Evolutionary conservation across 1,140 invertebrate genomes (phyloP).

Genomic region (Notospermus geniculatus): DNA sequence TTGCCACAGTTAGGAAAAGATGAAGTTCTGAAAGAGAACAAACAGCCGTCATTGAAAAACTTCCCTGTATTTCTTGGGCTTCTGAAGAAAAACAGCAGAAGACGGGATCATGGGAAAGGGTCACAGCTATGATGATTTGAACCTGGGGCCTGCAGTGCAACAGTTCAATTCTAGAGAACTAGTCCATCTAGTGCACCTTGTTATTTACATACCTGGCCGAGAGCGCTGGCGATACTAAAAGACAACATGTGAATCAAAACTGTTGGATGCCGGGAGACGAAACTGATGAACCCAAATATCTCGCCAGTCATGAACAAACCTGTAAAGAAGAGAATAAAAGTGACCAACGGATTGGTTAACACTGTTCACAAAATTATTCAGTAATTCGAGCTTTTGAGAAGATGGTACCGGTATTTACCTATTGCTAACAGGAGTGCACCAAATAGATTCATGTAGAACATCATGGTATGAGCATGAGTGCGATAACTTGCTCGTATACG

Average conservation of each 20-base stretch:
- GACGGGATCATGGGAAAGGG: too few species aligned
- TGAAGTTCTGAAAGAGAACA: slow-evolving; percentile 72
- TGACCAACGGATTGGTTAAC: too few species aligned
- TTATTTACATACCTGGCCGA: slow-evolving; percentile 83
- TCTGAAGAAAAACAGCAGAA: not conserved
- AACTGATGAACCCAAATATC: slow-evolving; percentile 73
- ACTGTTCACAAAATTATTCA: too few species aligned
- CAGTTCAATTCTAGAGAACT: too few species aligned
- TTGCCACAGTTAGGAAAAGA: slow-evolving; percentile 84
- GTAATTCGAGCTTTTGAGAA: too few species aligned
- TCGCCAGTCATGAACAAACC: slow-evolving; percentile 84
- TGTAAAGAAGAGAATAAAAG: slow-evolving; percentile 44
- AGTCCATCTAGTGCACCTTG: too few species aligned
- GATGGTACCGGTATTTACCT: slow-evolving; percentile 45
- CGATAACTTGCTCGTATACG: slow-evolving; percentile 79
- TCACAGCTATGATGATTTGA: too few species aligned
- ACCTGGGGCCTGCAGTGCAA: too few species aligned
- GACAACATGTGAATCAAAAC: slow-evolving; percentile 72
- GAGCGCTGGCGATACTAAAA: slow-evolving; percentile 78
- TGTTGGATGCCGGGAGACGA: slow-evolving; percentile 77
- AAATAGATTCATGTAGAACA: slow-evolving; percentile 93
- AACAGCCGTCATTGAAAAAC: too few species aligned
- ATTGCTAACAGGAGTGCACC: slow-evolving; percentile 67
- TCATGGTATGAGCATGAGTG: slow-evolving; percentile 89
- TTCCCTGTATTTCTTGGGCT: not conserved